Base-by-base conservation (phyloP, 1,140 invertebrate species). In the Rhagoletis zephyria region DNA sequence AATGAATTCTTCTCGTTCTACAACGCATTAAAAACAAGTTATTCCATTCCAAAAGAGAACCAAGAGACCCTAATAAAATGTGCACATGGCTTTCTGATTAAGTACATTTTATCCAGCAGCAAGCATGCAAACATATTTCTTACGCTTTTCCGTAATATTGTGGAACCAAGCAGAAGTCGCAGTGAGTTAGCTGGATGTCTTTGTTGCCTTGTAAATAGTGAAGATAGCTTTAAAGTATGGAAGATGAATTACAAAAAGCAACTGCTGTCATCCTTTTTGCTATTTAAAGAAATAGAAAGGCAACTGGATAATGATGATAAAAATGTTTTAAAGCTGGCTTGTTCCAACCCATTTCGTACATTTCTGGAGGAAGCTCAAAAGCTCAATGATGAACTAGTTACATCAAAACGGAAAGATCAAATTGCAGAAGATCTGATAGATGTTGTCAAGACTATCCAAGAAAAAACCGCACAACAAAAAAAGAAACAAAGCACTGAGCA, bases 191-290 rank as follows among this genome's bases (percentile, higher is more conserved):
- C 90, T 40, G 92, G 90, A 59, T 93, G 92, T 85, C 88, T 94
- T 56, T 91, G 90, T 64, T 94, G 94, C 88, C 90, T 95, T 45
- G 89, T 91, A 3, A 93, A 92, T 86, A 64, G 94, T 86, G 92
- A 93, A 56, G 91, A 93, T 85, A 94, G 94, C 87, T 94, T 95
- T n/a, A 92, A 90, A 85, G 89, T 91, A 12, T 95, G 95, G 95
- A 94, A 90, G 87, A 94, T 94, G 90, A 88, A 94, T 85, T 94
- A 95, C 88, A 90, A 91, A 7, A 95, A 95, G 87, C 91, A 95
- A 90, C 90, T 94, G 40, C 30, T 91, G 45, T 85, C 91, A 3
- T 91, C 91, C 3, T 87, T 90, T 19, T n/a, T 92, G 85, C 67
- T 92, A 10, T 81, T 92, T 3, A 87, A 88, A 56, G 88, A 88